Evolutionary conservation across 2,113 vertebrate species (phyloP).

Genomic region (Sinocyclocheilus rhinocerous): DNA sequence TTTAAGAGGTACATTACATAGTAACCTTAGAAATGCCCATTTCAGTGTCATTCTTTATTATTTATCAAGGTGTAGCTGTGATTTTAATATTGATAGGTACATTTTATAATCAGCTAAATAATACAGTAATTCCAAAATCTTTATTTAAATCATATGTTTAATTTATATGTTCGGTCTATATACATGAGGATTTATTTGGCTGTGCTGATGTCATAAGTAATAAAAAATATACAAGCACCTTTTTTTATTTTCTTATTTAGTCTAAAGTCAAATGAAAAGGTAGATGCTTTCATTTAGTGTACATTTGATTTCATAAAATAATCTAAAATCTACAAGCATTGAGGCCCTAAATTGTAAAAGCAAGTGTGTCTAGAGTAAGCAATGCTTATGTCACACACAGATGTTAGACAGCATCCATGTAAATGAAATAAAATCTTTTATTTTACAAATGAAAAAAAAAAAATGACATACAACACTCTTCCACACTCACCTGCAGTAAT

Average conservation of each 20-base stretch:
- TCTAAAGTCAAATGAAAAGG: neutral
- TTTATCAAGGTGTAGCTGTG: neutral
- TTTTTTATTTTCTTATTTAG: neutral
- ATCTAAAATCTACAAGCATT: neutral
- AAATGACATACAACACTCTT: neutral
- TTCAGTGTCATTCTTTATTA: neutral
- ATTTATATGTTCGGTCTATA: neutral
- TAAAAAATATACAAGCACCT: neutral
- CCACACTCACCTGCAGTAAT: neutral
- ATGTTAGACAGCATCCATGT: neutral
- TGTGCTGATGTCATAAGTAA: neutral
- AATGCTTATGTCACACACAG: neutral
- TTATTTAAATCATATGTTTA: neutral
- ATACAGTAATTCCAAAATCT: neutral
- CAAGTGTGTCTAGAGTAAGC: neutral
- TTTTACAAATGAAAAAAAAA: neutral
- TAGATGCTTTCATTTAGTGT: neutral
- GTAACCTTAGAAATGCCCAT: neutral
- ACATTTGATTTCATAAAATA: neutral
- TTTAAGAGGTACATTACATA: neutral
- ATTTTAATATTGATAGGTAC: neutral
- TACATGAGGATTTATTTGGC: neutral
- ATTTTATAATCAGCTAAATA: neutral
- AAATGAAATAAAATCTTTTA: neutral
- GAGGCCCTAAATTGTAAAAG: neutral